Base-by-base conservation (phyloP, 2,113 vertebrate genomes). In the Donacobius atricapilla region DNA sequence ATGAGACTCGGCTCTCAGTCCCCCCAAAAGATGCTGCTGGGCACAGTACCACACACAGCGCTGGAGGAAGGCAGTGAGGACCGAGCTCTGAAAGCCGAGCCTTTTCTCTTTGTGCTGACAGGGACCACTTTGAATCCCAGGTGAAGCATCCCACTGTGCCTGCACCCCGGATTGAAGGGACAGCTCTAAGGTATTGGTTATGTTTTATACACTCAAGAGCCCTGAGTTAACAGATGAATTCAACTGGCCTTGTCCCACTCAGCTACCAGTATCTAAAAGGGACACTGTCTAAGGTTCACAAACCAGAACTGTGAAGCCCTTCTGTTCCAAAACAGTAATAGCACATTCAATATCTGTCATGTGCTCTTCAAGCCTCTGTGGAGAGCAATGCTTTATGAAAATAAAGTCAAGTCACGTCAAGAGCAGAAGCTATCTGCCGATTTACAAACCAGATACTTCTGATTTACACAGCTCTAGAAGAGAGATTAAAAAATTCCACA, bases 361-460 rank as follows among this genome's bases (percentile, higher is more conserved):
- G 48, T 64, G 33, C 44, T 92, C 83, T 33, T 28, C 1, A 0
- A 42, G 51, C 44, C 71, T 39, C 75, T 60, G 33, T 10, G 31
- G 30, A 64, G 15, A 75, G 82, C 35, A 64, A 63, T 4, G 27
- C 44, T 89, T 78, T 53, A 76, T 23, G 33, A 87, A 94, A 96
- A 86, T 19, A 81, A 91, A 93, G 57, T 66, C 75, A 76, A 72
- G 76, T 50, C 84, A 87, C 20, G 13, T 15, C 85, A 68, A 53
- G 70, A 86, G 72, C 47, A 83, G 64, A 84, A 92, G 47, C 68
- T 70, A 80, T 33, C 64, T 75, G 69, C 25, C 91, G 56, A 84
- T 89, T 73, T 93, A 91, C 45, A 94, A 95, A 84, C 13, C n/a
- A 90, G 68, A 83, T 37, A 93, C 69, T 77, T 83, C 78, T 56